Conservation (phyloP, 2,113 vertebrate species). For the Hippopotamus amphibius region DNA sequence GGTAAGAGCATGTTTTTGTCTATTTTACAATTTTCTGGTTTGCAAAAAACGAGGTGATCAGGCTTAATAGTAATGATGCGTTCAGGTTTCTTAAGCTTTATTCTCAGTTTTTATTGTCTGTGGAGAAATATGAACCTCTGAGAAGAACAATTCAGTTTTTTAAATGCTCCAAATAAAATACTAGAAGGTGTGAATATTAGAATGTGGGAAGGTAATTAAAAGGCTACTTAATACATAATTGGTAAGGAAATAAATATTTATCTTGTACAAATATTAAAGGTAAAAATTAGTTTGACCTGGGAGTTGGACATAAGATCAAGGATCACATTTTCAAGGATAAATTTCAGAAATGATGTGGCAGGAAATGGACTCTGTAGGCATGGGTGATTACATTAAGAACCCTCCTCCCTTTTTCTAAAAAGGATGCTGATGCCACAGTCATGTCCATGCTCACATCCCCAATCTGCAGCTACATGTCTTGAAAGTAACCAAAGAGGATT, state of each 20-base stretch:
- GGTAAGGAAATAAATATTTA: conserved; percentile 42
- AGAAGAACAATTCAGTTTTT: conserved; percentile 30
- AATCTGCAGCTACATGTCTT: neutral
- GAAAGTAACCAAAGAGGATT: neutral
- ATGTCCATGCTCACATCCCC: neutral
- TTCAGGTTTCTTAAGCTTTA: conserved; percentile 5
- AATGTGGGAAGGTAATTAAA: conserved; percentile 18
- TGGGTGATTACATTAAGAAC: neutral
- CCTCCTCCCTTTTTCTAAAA: neutral
- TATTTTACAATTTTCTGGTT: conserved; percentile 18
- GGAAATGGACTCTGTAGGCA: neutral
- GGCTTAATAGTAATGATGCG: neutral
- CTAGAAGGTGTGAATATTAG: conserved; percentile 26
- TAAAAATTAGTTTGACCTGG: neutral
- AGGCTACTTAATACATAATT: neutral
- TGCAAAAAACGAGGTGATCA: conserved; percentile 19
- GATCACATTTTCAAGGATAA: conserved; percentile 39
- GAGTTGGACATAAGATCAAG: neutral
- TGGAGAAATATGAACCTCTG: neutral
- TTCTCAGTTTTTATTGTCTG: conserved; percentile 5
- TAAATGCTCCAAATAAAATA: conserved; percentile 39
- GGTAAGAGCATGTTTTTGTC: neutral
- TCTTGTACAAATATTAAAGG: conserved; percentile 13
- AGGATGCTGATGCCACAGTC: neutral
- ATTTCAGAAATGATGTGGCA: conserved; percentile 8